Evolutionary conservation across 2,797 vertebrate genomes (phyloP), one percentile per base, ranked within the genome.

Genomic region (Hybognathus amarus): DNA sequence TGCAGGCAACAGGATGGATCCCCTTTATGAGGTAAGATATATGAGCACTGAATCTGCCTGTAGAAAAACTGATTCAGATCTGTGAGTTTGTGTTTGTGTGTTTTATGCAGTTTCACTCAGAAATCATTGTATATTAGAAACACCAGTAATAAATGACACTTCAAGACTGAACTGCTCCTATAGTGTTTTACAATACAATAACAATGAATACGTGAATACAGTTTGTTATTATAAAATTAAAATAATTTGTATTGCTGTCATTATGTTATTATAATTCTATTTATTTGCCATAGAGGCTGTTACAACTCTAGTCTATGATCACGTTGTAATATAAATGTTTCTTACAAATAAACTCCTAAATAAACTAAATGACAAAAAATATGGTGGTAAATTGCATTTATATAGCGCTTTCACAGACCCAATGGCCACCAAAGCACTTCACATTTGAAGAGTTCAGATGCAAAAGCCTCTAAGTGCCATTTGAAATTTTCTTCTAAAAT

Each of bases 1-100:
- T 1, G 1, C 12, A 24, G 38, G 4, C 3, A 5, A 0, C 7
- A 8, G 3, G 0, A 4, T 0, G 6, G 2, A 17, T 22, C 0
- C 0, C 38, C 0, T 0, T 8, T 0, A 2, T 69, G 3, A 9
- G 40, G n/a, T 70, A 9, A 69, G 68, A 24, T 69, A n/a, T 40
- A 40, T 42, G 22, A n/a, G 22, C 6, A 8, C 22, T 24, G 12
- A 42, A 45, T 24, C 11, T 69, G 0, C 13, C 6, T 69, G 17
- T 3, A 1, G 2, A 18, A 36, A 64, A 9, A 64, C 12, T 8
- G 15, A 64, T 64, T 64, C 15, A 33, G 61, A 64, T 64, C 27
- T 33, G 15, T 64, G 27, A 30, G 6, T 64, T 8, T 33, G 13
- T 1, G 6, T 38, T 5, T 38, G 8, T 0, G 54, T 10, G 10